Percentiles rank a stretch among this genome's conserved stretches.
Evolutionary conservation across 2,888 invertebrate species (phyloP).

Genomic region (Plebejus anna): DNA sequence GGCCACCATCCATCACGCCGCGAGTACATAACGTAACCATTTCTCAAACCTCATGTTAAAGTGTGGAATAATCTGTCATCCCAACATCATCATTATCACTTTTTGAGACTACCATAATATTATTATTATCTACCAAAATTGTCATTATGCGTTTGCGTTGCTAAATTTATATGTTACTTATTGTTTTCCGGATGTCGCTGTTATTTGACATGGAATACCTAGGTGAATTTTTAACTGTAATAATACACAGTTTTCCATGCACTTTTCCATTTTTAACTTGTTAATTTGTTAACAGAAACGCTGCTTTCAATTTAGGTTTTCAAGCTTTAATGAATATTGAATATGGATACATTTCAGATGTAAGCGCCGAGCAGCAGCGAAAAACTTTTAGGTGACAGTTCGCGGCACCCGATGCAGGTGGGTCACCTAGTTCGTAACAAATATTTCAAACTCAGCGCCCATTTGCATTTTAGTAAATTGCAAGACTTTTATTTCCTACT

Average conservation of each 20-base stretch:
- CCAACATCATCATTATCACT: background rate
- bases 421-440: background rate
- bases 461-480: slow-evolving; percentile 1
- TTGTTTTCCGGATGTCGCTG: too few species aligned
- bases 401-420: background rate
- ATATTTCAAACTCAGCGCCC: background rate
- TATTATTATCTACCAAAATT: background rate
- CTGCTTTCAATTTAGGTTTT: background rate
- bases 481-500: background rate
- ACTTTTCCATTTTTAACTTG: too few species aligned
- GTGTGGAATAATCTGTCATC: background rate
- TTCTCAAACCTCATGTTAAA: background rate
- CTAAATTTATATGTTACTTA: too few species aligned
- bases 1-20: background rate
- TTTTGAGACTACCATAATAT: too few species aligned
- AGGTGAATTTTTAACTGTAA: too few species aligned
- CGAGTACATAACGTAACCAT: background rate
- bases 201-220: too few species aligned
- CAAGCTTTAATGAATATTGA: background rate
- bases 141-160: background rate
- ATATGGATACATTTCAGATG: background rate
- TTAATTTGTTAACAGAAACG: too few species aligned
- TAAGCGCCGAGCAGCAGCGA: background rate
- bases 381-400: background rate
- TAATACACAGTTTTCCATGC: too few species aligned